Evolutionary conservation across 2,797 vertebrate genomes (phyloP).

Genomic region (Odontamblyopus rebecca): DNA sequence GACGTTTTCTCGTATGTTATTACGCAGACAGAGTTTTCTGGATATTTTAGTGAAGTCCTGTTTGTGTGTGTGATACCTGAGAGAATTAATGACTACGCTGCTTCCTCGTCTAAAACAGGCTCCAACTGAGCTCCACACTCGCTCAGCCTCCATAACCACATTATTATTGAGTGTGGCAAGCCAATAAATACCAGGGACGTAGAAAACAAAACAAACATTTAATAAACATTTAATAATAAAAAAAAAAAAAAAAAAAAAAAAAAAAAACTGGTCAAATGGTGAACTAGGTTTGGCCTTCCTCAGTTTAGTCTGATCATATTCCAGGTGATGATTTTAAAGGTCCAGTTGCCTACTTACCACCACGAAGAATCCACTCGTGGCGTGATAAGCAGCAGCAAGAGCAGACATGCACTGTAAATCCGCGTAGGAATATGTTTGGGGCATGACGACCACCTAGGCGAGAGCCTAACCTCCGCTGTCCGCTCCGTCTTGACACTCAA

Average conservation of each 20-base stretch:
- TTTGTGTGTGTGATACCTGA: constrained; percentile 53
- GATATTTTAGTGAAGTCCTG: constrained; percentile 53
- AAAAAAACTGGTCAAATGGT: not conserved
- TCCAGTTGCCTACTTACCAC: constrained; percentile 84
- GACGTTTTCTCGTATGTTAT: constrained; percentile 57
- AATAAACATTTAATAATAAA: not conserved
- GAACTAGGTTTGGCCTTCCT: not conserved
- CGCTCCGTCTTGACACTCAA: constrained; percentile 74
- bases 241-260: not conserved
- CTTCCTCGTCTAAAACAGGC: constrained; percentile 53
- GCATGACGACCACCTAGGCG: constrained; percentile 56
- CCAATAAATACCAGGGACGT: constrained; percentile 42
- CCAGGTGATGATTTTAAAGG: not conserved
- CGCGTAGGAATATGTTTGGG: constrained; percentile 74
- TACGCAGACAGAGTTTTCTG: constrained; percentile 49
- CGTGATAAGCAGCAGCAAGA: constrained; percentile 88
- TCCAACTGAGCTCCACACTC: constrained; percentile 66
- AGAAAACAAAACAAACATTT: not conserved
- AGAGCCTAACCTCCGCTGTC: constrained; percentile 63
- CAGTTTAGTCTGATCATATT: not conserved
- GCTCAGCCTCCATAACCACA: constrained; percentile 38
- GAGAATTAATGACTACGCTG: constrained; percentile 65
- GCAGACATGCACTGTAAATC: constrained; percentile 82
- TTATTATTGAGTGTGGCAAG: constrained; percentile 61
- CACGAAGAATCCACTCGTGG: constrained; percentile 91